Evolutionary conservation across 2,113 vertebrate species (phyloP), one percentile per base, ranked within the genome.

Genomic region (Actinemys pallida): DNA sequence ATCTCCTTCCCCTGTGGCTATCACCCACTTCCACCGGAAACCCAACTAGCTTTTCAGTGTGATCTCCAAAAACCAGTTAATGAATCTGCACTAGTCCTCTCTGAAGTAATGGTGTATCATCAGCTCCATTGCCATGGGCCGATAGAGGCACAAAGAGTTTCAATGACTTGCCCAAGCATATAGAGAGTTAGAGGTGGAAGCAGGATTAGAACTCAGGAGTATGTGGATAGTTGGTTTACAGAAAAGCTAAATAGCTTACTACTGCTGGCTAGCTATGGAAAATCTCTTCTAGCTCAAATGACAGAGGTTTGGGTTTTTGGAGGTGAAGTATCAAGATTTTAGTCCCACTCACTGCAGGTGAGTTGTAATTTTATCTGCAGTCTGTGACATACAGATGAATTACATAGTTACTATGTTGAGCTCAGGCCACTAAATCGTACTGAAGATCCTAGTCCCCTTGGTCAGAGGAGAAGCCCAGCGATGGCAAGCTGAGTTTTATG

Each of bases 291-390:
- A 13, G 1, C 83, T 85, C 81, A 95, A 94, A 69, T 81, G 87
- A 91, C 92, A 93, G 87, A 94, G 65, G 53, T 81, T 91, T 35
- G 5, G 90, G 83, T 95, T 96, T 96, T 94, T 97, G 87, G 97
- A 96, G 96, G 94, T 95, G 92, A 96, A 96, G 93, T 96, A 96
- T 96, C 94, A 91, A 35, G 90, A 20, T 97, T 96, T 96, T 96
- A 92, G 8, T 81, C 87, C 86, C 0, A 1, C 89, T 92, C 92
- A 92, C 50, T 81, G 83, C 0, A 2, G 95, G 92, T 82, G 90
- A 94, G 87, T 84, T 97, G 90, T 94, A 95, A 96, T 90, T 96
- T 86, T 91, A 84, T 96, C 95, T 97, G 94, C 65, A n/a, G 4
- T 96, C 96, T 97, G 96, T 90, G 91, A 86, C 92, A 90, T 8